These are phyloP conservation scores for Cavia aperea DNA, from an alignment of 2,113 vertebrate genomes.

Conservation along the genomic window DNA sequence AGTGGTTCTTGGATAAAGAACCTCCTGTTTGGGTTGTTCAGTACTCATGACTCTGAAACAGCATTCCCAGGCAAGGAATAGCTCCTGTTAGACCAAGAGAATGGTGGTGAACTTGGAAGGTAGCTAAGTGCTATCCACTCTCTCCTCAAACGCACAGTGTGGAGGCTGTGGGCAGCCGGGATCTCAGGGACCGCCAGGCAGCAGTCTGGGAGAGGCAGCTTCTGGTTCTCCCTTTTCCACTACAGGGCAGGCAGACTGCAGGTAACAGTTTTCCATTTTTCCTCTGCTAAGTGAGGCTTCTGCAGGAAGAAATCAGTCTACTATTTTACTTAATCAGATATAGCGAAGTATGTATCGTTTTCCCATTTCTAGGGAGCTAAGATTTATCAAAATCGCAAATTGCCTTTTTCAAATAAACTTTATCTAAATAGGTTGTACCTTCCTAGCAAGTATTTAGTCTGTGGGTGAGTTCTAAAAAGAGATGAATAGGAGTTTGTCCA, in stretches of 20 bases:
- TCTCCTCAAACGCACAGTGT: accelerated
- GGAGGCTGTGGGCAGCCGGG: not conserved
- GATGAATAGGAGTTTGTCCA: not conserved
- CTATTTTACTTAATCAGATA: not conserved
- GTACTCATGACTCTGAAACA: not conserved
- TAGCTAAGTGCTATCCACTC: not conserved
- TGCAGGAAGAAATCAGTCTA: not conserved
- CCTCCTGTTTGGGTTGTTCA: not conserved
- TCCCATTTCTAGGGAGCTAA: not conserved
- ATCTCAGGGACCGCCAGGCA: not conserved
- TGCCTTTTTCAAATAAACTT: not conserved
- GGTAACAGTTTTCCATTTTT: not conserved
- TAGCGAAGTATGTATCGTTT: not conserved
- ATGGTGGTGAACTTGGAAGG: not conserved
- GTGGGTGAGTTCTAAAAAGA: not conserved
- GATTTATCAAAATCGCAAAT: not conserved
- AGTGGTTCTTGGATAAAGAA: not conserved
- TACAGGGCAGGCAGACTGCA: not conserved
- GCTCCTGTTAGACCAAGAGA: not conserved
- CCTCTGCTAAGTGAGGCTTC: slow-evolving; percentile 14
- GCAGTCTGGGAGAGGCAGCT: not conserved
- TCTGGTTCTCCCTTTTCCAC: not conserved
- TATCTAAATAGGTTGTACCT: not conserved
- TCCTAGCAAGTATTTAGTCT: slow-evolving; percentile 6
- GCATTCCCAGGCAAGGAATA: not conserved